Percentiles rank a stretch among this genome's conserved stretches.
Conservation (phyloP, 2,113 vertebrate species). For the Craseonycteris thonglongyai region DNA sequence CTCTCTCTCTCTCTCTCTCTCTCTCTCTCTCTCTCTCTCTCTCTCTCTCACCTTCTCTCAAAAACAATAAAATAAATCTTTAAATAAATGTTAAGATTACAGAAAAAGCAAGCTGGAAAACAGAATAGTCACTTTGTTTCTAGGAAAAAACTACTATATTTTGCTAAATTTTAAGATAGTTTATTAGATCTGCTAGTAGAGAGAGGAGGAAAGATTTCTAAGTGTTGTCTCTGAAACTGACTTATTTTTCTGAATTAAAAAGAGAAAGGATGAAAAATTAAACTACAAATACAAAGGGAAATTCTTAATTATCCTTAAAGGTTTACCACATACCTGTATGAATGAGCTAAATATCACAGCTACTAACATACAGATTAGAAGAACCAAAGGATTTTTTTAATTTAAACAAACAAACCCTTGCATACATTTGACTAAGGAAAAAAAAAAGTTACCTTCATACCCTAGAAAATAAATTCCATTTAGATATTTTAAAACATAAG, state of each 20-base stretch:
- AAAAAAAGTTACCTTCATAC: conserved; percentile 6
- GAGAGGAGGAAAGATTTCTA: not conserved
- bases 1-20: no score
- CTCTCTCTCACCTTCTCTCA: no score
- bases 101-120: not conserved
- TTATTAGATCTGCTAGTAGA: not conserved
- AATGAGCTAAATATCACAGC: not conserved
- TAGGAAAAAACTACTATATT: not conserved
- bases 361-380: not conserved
- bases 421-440: not conserved
- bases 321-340: not conserved
- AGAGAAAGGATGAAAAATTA: not conserved
- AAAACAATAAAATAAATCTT: no score
- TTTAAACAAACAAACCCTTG: conserved; percentile 3
- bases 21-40: no score
- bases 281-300: not conserved
- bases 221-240: not conserved
- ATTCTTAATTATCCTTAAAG: not conserved
- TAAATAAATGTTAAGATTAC: not conserved
- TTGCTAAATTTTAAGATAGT: not conserved
- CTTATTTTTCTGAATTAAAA: not conserved
- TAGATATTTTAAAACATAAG: not conserved
- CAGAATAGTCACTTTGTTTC: not conserved
- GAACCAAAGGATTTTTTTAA: not conserved
- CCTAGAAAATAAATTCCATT: conserved; percentile 5